Evolutionary conservation across 1,140 invertebrate genomes (phyloP).

Genomic region (Heliconius hewitsoni): DNA sequence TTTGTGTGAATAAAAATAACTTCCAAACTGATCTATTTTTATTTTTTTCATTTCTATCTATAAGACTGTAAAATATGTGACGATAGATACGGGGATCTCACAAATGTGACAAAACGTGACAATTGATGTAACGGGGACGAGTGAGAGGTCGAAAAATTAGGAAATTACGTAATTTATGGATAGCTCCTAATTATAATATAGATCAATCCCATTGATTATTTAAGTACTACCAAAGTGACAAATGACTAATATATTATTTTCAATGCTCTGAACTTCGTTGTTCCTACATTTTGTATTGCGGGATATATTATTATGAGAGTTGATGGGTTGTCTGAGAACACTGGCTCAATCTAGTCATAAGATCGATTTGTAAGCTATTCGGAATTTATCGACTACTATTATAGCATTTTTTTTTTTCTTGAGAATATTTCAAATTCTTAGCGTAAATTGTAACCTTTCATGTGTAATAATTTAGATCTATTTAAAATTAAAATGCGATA

Average conservation of each 20-base stretch:
- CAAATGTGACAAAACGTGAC: no score
- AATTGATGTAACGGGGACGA: no score
- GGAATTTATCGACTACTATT: slow-evolving; percentile 63
- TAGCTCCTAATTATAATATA: slow-evolving; percentile 55
- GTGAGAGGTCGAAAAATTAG: no score
- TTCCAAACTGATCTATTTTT: no score
- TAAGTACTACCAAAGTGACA: slow-evolving; percentile 46
- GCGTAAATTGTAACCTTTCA: slow-evolving; percentile 62
- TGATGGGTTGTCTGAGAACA: slow-evolving; percentile 65
- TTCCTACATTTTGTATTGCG: slow-evolving; percentile 75
- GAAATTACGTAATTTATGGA: no score
- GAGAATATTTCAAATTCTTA: slow-evolving; percentile 66
- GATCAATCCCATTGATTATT: slow-evolving; percentile 43
- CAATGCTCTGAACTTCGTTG: slow-evolving; percentile 61
- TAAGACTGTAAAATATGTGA: no score
- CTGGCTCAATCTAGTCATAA: slow-evolving; percentile 81
- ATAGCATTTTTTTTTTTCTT: slow-evolving; percentile 63
- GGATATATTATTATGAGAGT: slow-evolving; percentile 51
- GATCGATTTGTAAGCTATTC: slow-evolving; percentile 75
- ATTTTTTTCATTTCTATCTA: no score
- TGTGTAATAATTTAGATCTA: slow-evolving; percentile 50
- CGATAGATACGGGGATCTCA: no score
- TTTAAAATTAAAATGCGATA: slow-evolving; percentile 53
- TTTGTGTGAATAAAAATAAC: no score
- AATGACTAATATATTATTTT: slow-evolving; percentile 50